Evolutionary conservation across 2,113 vertebrate species (phyloP), one percentile per base, ranked within the genome.

Genomic region (Oryzias celebensis): DNA sequence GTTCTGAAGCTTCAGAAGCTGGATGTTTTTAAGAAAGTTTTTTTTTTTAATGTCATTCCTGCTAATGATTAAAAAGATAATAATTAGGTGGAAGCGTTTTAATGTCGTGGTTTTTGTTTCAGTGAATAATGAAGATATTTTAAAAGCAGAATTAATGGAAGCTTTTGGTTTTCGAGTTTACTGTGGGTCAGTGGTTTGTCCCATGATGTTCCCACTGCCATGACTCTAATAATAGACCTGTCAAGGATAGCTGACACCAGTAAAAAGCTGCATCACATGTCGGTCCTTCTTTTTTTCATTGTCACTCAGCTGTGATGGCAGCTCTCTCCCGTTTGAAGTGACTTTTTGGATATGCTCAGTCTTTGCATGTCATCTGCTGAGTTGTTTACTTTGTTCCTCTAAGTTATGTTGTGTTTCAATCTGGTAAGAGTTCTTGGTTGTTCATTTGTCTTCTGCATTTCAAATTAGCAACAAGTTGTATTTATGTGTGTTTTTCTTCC

Each of bases 211-310:
- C 49, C 20, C 23, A 50, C 70, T 68, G 63, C 48, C 58, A 13
- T 76, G 61, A 66, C 63, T 28, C 22, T 86, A 88, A 85, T 85
- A 75, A 88, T 88, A 89, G 83, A 45, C 31, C 75, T 17, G 67
- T 73, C 69, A 5, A 5, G 84, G 67, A 83, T 82, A 83, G 87
- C 82, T 87, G 86, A 89, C 84, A 60, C 75, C 68, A 74, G 72
- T 56, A 75, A 79, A 36, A 80, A 76, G 48, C 66, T 49, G 60
- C 58, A 71, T 87, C 88, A 84, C 81, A 80, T 87, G 83, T 77
- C 77, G 79, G 61, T 12, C 87, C 81, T 85, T 86, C 80, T 87
- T 76, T 60, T 20, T 82, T 83, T 71, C 69, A 67, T 76, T 80
- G 65, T 85, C 65, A 60, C 68, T 46, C 20, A 73, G 65, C 28